phyloP scores from a whole-genome alignment of 2,888 invertebrate species.

The Sympetrum striolatum region DNA sequence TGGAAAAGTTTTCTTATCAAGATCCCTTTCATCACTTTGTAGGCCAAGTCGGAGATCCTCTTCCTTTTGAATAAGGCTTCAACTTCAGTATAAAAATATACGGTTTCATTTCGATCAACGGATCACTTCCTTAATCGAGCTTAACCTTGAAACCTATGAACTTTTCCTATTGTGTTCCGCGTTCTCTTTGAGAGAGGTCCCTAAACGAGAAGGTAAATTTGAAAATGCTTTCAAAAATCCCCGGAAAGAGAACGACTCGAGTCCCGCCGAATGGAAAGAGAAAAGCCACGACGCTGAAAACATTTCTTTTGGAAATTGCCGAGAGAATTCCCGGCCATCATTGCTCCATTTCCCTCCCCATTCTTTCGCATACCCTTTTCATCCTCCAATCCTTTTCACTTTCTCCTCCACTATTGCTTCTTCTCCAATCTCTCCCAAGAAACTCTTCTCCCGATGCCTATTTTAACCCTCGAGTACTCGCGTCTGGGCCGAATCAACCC shows the following conservation, averaged over 20 bases:
- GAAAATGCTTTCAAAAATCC: not conserved
- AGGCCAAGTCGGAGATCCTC: too few relatives aligned
- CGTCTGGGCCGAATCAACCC: too few relatives aligned
- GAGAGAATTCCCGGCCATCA: not conserved
- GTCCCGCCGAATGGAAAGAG: not conserved
- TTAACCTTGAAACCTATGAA: not conserved
- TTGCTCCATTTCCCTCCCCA: not conserved
- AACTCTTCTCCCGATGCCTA: not conserved
- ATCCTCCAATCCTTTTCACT: not conserved
- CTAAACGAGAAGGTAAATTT: not conserved
- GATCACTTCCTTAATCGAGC: not conserved
- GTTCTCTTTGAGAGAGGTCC: not conserved
- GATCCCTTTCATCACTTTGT: too few relatives aligned
- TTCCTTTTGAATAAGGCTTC: too few relatives aligned
- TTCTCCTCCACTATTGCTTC: not conserved
- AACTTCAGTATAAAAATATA: too few relatives aligned
- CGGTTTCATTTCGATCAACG: too few relatives aligned
- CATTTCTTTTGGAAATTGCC: not conserved
- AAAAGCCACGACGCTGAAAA: not conserved
- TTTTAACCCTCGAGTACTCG: too few relatives aligned
- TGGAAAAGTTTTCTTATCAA: too few relatives aligned
- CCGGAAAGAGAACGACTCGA: not conserved
- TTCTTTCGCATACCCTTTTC: not conserved
- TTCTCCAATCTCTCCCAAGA: not conserved
- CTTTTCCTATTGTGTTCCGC: not conserved